phyloP scores from a whole-genome alignment of 2,888 invertebrate genomes.

The Erynnis tages region DNA sequence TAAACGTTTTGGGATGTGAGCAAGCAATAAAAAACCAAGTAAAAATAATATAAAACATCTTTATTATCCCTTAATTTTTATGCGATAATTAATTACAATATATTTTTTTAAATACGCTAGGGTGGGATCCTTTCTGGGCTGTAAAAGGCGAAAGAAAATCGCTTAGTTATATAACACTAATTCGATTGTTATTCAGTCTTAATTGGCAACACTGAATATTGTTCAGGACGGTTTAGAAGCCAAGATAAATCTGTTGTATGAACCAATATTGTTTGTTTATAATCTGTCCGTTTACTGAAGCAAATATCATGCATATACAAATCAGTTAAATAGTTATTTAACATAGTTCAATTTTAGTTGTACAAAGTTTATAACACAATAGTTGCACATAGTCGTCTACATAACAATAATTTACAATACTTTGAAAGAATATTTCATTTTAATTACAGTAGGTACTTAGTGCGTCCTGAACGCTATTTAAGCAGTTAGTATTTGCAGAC shows the following conservation, averaged over 20 bases:
- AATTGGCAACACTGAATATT: constrained; percentile 62
- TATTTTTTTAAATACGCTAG: constrained; percentile 52
- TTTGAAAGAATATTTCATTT: no score
- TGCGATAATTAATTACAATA: constrained; percentile 52
- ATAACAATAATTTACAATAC: no score
- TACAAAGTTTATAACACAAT: no score
- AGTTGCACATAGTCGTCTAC: no score
- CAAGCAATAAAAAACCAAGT: constrained; percentile 28
- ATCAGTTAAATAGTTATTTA: no score
- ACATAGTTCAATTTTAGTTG: no score
- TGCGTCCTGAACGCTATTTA: constrained; percentile 8
- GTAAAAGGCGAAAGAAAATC: constrained; percentile 33
- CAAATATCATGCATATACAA: no score
- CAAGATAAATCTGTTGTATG: constrained; percentile 10
- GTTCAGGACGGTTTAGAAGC: constrained; percentile 31
- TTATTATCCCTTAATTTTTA: constrained; percentile 60
- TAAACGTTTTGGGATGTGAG: not conserved
- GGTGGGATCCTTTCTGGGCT: constrained; percentile 65
- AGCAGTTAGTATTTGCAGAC: constrained; percentile 28
- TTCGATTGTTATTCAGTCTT: constrained; percentile 56
- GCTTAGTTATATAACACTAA: constrained; percentile 35
- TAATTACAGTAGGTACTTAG: constrained; percentile 9
- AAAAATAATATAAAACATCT: constrained; percentile 56
- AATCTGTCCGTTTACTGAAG: no score
- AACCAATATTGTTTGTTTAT: not conserved